These are phyloP conservation scores for Myotis vivesi DNA, from an alignment of 2,797 vertebrate species.

Conservation along the genomic window DNA sequence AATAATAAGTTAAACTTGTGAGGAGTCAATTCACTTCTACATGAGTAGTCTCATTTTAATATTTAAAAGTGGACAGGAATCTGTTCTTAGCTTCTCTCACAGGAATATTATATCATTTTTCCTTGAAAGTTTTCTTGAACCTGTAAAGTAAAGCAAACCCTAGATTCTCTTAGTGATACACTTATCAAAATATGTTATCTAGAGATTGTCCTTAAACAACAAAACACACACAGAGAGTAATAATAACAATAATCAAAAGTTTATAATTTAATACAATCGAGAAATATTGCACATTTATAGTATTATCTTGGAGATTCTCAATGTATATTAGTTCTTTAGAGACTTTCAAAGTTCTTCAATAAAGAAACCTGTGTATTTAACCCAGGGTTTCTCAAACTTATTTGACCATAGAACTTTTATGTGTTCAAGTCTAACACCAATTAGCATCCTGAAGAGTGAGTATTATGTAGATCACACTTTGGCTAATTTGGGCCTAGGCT, in stretches of 20 bases:
- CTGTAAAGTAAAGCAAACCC: neutral
- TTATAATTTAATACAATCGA: neutral
- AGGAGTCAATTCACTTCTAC: conserved; percentile 26
- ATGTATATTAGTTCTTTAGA: conserved; percentile 21
- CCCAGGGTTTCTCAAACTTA: neutral
- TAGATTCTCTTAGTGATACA: neutral
- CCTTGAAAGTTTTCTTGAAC: neutral
- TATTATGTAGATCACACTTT: neutral
- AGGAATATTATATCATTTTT: conserved; percentile 12
- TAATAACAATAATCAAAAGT: neutral
- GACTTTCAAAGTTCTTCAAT: neutral
- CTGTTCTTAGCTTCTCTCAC: conserved; percentile 2
- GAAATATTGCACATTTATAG: neutral
- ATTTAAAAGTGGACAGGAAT: conserved; percentile 12
- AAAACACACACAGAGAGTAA: neutral
- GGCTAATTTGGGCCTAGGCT: neutral
- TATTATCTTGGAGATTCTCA: neutral
- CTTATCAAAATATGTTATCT: conserved; percentile 23
- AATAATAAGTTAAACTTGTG: neutral
- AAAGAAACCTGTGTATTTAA: neutral
- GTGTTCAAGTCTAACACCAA: neutral
- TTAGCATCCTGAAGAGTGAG: neutral
- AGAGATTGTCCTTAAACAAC: conserved; percentile 17
- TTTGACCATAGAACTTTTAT: neutral
- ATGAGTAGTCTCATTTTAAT: conserved; percentile 22